Percentiles rank a stretch among this genome's conserved stretches.
phyloP scores from a whole-genome alignment of 53 echinoderm and acorn worm genomes.

The Temnopleurus reevesii region DNA sequence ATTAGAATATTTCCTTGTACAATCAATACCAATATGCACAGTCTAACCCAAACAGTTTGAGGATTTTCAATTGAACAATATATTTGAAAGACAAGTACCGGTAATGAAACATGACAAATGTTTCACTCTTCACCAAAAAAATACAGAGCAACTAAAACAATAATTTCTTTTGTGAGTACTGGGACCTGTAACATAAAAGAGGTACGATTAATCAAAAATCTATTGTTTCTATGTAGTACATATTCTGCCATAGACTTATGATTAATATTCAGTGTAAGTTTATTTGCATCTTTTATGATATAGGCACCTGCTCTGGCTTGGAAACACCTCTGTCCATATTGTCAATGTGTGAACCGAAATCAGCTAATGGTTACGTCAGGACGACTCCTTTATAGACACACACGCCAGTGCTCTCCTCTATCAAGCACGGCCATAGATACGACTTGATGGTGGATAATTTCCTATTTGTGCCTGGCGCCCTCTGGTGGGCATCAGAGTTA shows the following conservation, averaged over 20 bases:
- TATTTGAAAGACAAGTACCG: background rate
- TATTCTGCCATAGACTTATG: too few relatives aligned
- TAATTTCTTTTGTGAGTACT: background rate
- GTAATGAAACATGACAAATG: background rate
- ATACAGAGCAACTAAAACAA: background rate
- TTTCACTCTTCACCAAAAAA: background rate
- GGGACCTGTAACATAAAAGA: too few relatives aligned
- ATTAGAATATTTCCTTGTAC: background rate
- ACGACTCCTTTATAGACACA: constrained; percentile 94
- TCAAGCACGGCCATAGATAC: constrained; percentile 87
- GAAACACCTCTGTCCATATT: too few relatives aligned
- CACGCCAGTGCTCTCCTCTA: constrained; percentile 68
- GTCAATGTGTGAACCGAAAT: too few relatives aligned
- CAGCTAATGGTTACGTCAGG: constrained; percentile 55
- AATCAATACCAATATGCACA: background rate
- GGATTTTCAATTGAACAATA: background rate
- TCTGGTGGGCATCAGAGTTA: constrained; percentile 70
- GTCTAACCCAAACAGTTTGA: background rate
- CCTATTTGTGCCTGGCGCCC: constrained; percentile 75
- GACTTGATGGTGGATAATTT: constrained; percentile 66
- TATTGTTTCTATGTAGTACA: too few relatives aligned
- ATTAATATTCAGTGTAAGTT: too few relatives aligned
- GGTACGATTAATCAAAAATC: too few relatives aligned
- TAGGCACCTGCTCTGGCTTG: too few relatives aligned
- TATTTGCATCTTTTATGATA: too few relatives aligned